Conservation (phyloP, 2,113 vertebrate species). For the Chloroceryle aenea region DNA sequence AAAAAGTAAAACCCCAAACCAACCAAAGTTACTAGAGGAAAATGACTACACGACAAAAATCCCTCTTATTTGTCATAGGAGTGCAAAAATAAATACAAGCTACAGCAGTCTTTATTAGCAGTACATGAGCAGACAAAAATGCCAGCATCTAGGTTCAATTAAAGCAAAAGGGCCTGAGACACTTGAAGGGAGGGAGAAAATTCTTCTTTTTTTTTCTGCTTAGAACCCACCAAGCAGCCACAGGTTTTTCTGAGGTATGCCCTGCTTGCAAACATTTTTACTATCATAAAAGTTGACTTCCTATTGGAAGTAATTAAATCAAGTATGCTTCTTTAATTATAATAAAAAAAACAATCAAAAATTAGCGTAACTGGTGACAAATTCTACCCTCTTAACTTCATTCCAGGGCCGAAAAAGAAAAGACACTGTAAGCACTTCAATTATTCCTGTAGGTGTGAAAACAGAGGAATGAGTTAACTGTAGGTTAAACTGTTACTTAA, state of each 20-base stretch:
- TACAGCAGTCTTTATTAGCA: neutral
- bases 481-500: accelerated
- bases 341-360: neutral
- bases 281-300: neutral
- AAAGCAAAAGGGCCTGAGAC: neutral
- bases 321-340: neutral
- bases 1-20: neutral
- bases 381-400: neutral
- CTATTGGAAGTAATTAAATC: neutral
- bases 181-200: neutral
- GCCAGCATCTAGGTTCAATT: neutral
- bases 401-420: neutral
- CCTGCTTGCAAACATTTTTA: neutral
- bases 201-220: neutral
- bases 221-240: neutral
- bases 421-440: neutral
- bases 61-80: neutral
- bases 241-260: neutral
- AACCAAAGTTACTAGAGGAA: neutral
- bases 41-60: neutral
- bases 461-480: neutral
- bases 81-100: neutral
- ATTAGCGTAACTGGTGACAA: neutral
- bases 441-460: neutral
- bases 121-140: neutral